Base-by-base conservation (phyloP, 1,140 invertebrate genomes). In the Lordiphosa stackelbergi region DNA sequence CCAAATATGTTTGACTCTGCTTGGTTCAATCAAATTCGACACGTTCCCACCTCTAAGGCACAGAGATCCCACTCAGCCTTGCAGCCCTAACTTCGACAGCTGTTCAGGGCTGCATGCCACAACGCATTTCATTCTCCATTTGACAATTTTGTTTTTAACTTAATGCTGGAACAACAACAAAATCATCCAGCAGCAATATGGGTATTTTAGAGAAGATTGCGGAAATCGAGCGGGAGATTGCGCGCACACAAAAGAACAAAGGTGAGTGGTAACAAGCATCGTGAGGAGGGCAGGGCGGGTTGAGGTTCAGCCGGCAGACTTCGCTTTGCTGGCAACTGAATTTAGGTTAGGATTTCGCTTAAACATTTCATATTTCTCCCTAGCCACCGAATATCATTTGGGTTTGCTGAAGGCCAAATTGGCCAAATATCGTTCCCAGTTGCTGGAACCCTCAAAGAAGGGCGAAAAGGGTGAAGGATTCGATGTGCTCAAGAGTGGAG, bases 171-270 rank as follows among this genome's bases (percentile, higher is more conserved):
- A 38, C 53, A 37, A 38, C 35, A n/a, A 37, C 6, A 31, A 52
- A 42, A n/a, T 38, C 16, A 24, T 13, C 28, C 28, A 38, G 9
- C 46, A 58, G 8, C 63, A 77, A 5, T 35, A 99, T 99, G 97
- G 97, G 97, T 66, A 98, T 99, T 87, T 89, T 98, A 70, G 97
- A 99, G 85, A 99, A 98, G 91, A 99, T 99, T 88, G 93, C 95
- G 0, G 97, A 99, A 91, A 98, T 99, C 55, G 97, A 99, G 88
- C 94, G 93, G 75, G 98, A 99, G 93, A 99, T 99, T 48, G 94
- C 96, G 5, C 90, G 97, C 72, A 99, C 98, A 19, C 98, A 99
- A 88, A 99, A 99, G 89, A 99, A 99, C 90, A 99, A 99, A 95
- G 97, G 97, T 98, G 90, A 54, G 45, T n/a, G 1, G 12, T 24